These are phyloP conservation scores for Bombus polaris DNA, from an alignment of 1,140 invertebrate genomes.

Conservation along the genomic window DNA sequence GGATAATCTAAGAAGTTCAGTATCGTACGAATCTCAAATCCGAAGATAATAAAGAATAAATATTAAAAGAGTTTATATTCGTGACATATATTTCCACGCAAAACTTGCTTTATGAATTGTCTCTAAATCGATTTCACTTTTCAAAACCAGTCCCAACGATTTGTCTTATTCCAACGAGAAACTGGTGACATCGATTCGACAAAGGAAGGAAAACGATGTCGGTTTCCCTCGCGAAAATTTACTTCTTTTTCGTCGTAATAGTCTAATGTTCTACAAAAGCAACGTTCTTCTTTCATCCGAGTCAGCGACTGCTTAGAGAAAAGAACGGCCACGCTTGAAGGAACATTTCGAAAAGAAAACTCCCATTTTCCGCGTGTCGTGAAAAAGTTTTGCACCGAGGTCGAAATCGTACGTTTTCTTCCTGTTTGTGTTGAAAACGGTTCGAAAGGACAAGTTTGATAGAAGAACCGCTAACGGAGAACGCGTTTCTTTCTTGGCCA, in stretches of 20 bases:
- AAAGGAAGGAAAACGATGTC: background rate
- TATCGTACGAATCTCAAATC: too few species aligned
- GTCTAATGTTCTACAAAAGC: constrained; percentile 53
- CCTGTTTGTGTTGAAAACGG: too few species aligned
- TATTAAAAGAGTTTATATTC: background rate
- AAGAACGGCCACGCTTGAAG: constrained; percentile 8
- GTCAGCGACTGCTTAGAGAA: background rate
- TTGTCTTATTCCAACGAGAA: background rate
- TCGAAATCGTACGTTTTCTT: background rate
- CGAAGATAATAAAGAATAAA: background rate
- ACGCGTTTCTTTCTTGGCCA: too few species aligned
- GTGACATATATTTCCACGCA: too few species aligned
- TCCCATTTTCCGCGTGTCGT: constrained; percentile 5
- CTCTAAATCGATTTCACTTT: too few species aligned
- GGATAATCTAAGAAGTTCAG: too few species aligned
- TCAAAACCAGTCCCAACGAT: background rate
- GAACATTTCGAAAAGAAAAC: constrained; percentile 51
- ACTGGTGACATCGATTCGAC: background rate
- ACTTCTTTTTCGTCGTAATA: background rate
- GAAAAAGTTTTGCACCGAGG: constrained; percentile 11
- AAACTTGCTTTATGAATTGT: too few species aligned
- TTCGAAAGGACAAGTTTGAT: background rate
- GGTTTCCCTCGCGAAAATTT: background rate
- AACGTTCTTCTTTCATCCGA: constrained; percentile 15
- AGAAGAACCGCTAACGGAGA: background rate